Evolutionary conservation across 2,888 invertebrate species (phyloP).

Genomic region (Melitaea athalia): DNA sequence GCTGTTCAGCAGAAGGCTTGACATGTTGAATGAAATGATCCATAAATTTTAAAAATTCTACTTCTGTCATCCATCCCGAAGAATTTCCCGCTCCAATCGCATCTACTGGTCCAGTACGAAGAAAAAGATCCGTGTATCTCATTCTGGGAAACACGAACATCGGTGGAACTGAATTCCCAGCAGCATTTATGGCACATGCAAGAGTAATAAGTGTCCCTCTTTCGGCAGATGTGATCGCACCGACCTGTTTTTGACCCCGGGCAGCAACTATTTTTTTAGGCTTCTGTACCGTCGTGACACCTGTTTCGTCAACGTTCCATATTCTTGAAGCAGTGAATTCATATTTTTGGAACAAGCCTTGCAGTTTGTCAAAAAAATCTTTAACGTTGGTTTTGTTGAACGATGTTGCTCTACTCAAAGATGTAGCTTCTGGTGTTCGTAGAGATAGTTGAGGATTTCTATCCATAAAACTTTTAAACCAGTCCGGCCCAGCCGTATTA

Average conservation of each 20-base stretch:
- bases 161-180: conserved; percentile 25
- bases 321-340: conserved; percentile 23
- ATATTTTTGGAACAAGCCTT: conserved; percentile 10
- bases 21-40: too few relatives aligned
- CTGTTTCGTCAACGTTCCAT: conserved; percentile 24
- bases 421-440: too few relatives aligned
- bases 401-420: conserved; percentile 19
- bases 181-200: background rate
- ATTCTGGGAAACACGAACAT: conserved; percentile 32
- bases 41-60: too few relatives aligned
- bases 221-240: conserved; percentile 21
- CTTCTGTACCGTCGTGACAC: conserved; percentile 16
- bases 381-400: conserved; percentile 27
- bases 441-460: too few relatives aligned
- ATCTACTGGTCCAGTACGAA: conserved; percentile 7
- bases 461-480: too few relatives aligned
- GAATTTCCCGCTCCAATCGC: conserved; percentile 8
- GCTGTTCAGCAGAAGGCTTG: too few relatives aligned
- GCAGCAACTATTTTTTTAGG: too few relatives aligned
- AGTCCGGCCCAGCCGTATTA: too few relatives aligned
- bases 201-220: conserved; percentile 17
- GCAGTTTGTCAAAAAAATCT: conserved; percentile 8
- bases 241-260: conserved; percentile 14
- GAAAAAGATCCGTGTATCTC: conserved; percentile 18
- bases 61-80: background rate